Base-by-base conservation (phyloP, 2,113 vertebrate genomes). In the Perccottus glenii region DNA sequence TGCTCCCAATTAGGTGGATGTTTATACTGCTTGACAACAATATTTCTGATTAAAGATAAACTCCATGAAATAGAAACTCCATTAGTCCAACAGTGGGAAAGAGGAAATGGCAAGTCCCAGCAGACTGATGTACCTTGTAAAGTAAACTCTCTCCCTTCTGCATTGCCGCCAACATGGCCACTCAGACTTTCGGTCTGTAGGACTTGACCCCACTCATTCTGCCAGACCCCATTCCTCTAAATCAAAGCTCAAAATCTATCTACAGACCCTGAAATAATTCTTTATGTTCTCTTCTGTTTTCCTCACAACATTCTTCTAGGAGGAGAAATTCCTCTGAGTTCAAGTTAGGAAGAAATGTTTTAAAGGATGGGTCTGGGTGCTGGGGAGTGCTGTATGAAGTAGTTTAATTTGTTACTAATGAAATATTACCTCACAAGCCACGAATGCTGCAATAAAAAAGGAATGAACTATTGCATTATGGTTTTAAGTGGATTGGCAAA, bases 1-100 rank as follows among this genome's bases (percentile, higher is more conserved):
- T 92, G 70, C 85, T 85, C 89, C 85, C 94, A 94, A 93, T 94
- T 91, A 91, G 89, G 89, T 78, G 83, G 60, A 82, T 92, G 85
- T 94, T 97, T 94, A 93, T 84, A 90, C 92, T 91, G 79, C 76
- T 55, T 72, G 77, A 82, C 91, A 58, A 47, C 72, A 67, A 92
- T 91, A 91, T 92, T 92, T 93, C 91, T 89, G 92, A 95, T 94
- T 87, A 93, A 94, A 94, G 93, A 95, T 94, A 94, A 94, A 94
- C 85, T 90, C 55, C 9, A 15, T 81, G 85, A 88, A 80, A 85
- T 71, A 81, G 50, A 63, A 91, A 89, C 92, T 93, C 79, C 77
- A 77, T 93, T 92, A 89, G 90, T 89, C 86, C 90, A 91, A 83
- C 88, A 90, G 85, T 81, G 85, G 85, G 84, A 90, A 91, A 91